Evolutionary conservation across 2,888 invertebrate genomes (phyloP).

Genomic region (Melipona bicolor): DNA sequence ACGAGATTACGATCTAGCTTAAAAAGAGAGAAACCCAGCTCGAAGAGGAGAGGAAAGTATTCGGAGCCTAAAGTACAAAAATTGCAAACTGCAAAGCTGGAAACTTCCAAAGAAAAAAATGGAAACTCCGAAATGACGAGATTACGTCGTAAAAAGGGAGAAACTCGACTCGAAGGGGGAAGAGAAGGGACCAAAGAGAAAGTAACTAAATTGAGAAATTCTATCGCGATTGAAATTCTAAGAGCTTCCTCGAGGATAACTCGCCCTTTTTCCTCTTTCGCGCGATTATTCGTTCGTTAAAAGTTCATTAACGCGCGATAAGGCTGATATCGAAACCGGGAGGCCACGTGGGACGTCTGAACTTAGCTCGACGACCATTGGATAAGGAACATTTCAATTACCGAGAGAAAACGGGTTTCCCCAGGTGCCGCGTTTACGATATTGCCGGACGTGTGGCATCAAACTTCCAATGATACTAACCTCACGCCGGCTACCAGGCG

Average conservation of each 20-base stretch:
- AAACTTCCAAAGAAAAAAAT: too few relatives aligned
- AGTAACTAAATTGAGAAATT: neutral
- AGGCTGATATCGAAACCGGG: slow-evolving; percentile 11
- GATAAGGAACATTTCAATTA: slow-evolving; percentile 80
- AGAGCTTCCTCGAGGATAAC: neutral
- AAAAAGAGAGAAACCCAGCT: too few relatives aligned
- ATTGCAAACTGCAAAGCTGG: too few relatives aligned
- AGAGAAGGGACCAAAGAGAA: neutral
- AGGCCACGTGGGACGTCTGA: slow-evolving; percentile 58
- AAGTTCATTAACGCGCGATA: slow-evolving; percentile 23
- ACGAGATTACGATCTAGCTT: too few relatives aligned
- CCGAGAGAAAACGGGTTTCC: slow-evolving; percentile 81
- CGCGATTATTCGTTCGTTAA: neutral
- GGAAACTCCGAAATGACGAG: too few relatives aligned
- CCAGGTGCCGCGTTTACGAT: slow-evolving; percentile 77
- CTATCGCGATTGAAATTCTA: neutral
- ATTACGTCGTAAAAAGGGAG: too few relatives aligned
- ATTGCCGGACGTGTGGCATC: slow-evolving; percentile 72
- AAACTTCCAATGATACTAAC: slow-evolving; percentile 69
- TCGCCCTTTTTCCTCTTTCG: neutral
- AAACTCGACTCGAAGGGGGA: too few relatives aligned
- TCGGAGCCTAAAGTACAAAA: too few relatives aligned
- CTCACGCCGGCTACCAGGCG: slow-evolving; percentile 17
- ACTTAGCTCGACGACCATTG: slow-evolving; percentile 47
- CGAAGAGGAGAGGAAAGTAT: too few relatives aligned